Percentiles rank a stretch among this genome's conserved stretches.
Evolutionary conservation across 2,113 vertebrate genomes (phyloP).

Genomic region (Neogobius melanostomus): DNA sequence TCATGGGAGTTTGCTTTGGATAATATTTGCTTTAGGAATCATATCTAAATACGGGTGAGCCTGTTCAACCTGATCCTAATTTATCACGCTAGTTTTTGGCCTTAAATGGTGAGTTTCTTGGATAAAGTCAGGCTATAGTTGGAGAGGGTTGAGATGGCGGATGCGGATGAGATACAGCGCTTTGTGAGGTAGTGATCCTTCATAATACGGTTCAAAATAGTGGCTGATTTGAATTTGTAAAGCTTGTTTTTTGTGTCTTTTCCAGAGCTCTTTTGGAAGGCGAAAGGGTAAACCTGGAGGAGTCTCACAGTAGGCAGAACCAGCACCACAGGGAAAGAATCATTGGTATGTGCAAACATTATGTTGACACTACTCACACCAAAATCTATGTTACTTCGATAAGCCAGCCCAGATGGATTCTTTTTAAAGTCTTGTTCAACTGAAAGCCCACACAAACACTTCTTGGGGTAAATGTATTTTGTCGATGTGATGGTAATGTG

Average conservation of each 20-base stretch:
- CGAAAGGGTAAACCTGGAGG: conserved; percentile 79
- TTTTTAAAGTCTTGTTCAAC: too few relatives aligned
- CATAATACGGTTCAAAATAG: neutral
- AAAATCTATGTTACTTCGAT: too few relatives aligned
- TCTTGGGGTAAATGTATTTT: too few relatives aligned
- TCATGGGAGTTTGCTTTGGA: conserved; percentile 32
- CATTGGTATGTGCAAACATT: conserved; percentile 50
- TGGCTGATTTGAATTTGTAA: neutral
- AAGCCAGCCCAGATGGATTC: too few relatives aligned
- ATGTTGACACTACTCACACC: neutral
- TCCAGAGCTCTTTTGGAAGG: conserved; percentile 89
- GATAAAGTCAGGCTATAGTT: conserved; percentile 35
- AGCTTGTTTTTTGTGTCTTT: conserved; percentile 18
- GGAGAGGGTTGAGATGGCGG: conserved; percentile 61
- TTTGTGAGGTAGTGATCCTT: conserved; percentile 59
- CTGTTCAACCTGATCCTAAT: conserved; percentile 16
- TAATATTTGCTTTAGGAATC: conserved; percentile 26
- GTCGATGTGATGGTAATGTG: too few relatives aligned
- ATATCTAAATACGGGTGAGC: conserved; percentile 45
- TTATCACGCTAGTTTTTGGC: conserved; percentile 29
- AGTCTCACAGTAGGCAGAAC: conserved; percentile 74
- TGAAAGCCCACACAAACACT: too few relatives aligned
- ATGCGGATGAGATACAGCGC: conserved; percentile 53
- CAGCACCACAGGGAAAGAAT: conserved; percentile 70
- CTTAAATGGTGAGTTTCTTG: conserved; percentile 47